Percentiles rank a stretch among this genome's conserved stretches.
These are phyloP conservation scores for Aleiodes alternator DNA, from an alignment of 2,888 invertebrate species.

Conservation along the genomic window DNA sequence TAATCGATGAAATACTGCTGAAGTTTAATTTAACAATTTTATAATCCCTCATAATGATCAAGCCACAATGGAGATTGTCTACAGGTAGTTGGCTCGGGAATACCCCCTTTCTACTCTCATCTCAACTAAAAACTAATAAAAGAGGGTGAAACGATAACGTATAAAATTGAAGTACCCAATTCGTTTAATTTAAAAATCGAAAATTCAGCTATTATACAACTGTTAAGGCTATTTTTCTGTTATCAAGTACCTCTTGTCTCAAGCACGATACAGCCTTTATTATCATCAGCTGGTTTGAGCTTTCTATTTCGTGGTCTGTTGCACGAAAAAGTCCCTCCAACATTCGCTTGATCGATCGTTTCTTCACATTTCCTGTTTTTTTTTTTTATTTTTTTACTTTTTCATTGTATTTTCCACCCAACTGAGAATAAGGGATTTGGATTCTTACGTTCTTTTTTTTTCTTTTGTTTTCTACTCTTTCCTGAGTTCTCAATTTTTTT, in stretches of 20 bases:
- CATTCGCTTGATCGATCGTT: slow-evolving; percentile 36
- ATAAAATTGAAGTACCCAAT: slow-evolving; percentile 19
- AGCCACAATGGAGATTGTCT: slow-evolving; percentile 9
- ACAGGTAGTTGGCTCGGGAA: slow-evolving; percentile 22
- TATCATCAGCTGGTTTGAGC: slow-evolving; percentile 29
- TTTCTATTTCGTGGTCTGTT: slow-evolving; percentile 46
- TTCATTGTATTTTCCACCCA: neutral
- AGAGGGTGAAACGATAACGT: neutral
- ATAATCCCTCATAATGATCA: slow-evolving; percentile 17
- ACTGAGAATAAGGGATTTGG: slow-evolving; percentile 6
- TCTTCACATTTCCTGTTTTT: slow-evolving; percentile 29
- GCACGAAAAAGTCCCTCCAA: slow-evolving; percentile 14
- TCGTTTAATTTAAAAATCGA: slow-evolving; percentile 8
- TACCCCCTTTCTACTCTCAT: neutral
- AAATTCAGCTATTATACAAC: slow-evolving; percentile 30
- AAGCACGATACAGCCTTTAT: slow-evolving; percentile 44
- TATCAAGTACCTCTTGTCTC: slow-evolving; percentile 44
- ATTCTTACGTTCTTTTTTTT: neutral
- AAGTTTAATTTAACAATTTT: neutral
- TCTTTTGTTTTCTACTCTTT: neutral
- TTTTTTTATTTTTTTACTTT: neutral
- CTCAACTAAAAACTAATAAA: neutral
- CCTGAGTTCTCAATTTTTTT: slow-evolving; percentile 4
- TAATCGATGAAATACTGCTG: neutral
- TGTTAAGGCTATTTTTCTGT: slow-evolving; percentile 24